Percentiles rank a stretch among this genome's conserved stretches.
phyloP scores from a whole-genome alignment of 2,797 vertebrate species.

The Salarias fasciatus region DNA sequence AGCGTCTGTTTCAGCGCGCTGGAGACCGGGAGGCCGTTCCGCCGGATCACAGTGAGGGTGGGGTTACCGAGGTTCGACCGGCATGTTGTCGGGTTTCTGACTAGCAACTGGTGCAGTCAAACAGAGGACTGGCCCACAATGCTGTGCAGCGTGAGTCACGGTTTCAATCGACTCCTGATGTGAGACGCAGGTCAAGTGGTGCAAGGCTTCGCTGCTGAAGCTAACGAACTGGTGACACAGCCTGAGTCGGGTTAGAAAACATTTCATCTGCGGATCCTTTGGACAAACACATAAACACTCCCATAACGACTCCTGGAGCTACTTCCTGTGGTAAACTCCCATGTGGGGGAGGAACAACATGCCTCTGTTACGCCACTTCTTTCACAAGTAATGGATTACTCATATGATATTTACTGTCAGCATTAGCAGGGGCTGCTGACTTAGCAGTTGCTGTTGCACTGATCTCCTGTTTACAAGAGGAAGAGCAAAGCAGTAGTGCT shows the following conservation, averaged over 20 bases:
- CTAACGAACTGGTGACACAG: slow-evolving; percentile 31
- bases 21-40: slow-evolving; percentile 16
- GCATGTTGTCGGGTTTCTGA: slow-evolving; percentile 7
- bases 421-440: too few species aligned
- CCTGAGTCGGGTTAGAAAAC: slow-evolving; percentile 13
- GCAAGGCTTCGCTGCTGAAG: background rate
- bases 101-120: slow-evolving; percentile 6
- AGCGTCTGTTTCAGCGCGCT: slow-evolving; percentile 8
- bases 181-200: background rate
- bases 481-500: too few species aligned
- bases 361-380: too few species aligned
- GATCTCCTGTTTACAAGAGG: too few species aligned
- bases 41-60: slow-evolving; percentile 15
- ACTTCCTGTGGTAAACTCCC: too few species aligned
- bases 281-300: too few species aligned
- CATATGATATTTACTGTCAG: too few species aligned
- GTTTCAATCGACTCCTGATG: slow-evolving; percentile 14
- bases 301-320: too few species aligned
- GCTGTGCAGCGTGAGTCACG: slow-evolving; percentile 1
- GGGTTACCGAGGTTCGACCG: slow-evolving; percentile 17
- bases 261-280: background rate
- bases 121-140: too few species aligned
- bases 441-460: too few species aligned
- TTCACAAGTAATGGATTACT: too few species aligned
- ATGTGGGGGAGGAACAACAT: too few species aligned